A percentile compares a stretch with the other conserved stretches of the same genome.
Evolutionary conservation across 2,113 vertebrate genomes (phyloP).

Genomic region (Beaufortia kweichowensis): DNA sequence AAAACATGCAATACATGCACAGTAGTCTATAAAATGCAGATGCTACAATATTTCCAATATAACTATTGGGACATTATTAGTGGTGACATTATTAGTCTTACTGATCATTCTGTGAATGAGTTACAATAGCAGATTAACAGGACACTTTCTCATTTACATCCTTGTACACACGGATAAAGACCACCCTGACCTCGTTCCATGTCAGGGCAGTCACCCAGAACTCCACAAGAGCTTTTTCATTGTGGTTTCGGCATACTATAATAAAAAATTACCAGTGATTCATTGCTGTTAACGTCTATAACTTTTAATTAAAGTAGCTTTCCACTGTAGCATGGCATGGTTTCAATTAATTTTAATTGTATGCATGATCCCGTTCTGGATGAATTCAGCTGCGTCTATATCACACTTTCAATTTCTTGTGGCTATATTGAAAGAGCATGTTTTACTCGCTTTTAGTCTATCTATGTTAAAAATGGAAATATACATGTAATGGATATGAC

Average conservation of each 20-base stretch:
- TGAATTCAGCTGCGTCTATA: not conserved
- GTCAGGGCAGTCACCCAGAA: conserved; percentile 43
- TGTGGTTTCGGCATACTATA: conserved; percentile 42
- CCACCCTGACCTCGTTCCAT: conserved; percentile 37
- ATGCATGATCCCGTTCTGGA: not conserved
- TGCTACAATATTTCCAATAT: conserved; percentile 34
- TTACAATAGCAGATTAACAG: conserved; percentile 12
- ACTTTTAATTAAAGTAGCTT: conserved; percentile 24
- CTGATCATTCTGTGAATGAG: conserved; percentile 9
- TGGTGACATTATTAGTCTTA: not conserved
- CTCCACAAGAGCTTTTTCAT: conserved; percentile 25
- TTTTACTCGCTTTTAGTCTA: no score
- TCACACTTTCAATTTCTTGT: not conserved
- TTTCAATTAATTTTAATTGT: conserved; percentile 22
- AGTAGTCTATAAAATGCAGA: conserved; percentile 63
- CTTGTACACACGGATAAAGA: conserved; percentile 2
- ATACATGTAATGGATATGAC: no score
- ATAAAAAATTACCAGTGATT: not conserved
- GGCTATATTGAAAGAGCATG: no score
- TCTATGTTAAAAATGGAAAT: no score
- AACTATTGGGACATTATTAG: conserved; percentile 31
- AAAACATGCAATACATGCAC: conserved; percentile 55
- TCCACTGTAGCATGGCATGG: conserved; percentile 10
- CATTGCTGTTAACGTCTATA: conserved; percentile 8
- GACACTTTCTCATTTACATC: conserved; percentile 4